phyloP scores from a whole-genome alignment of 2,888 invertebrate species.

The Trichogramma evanescens region DNA sequence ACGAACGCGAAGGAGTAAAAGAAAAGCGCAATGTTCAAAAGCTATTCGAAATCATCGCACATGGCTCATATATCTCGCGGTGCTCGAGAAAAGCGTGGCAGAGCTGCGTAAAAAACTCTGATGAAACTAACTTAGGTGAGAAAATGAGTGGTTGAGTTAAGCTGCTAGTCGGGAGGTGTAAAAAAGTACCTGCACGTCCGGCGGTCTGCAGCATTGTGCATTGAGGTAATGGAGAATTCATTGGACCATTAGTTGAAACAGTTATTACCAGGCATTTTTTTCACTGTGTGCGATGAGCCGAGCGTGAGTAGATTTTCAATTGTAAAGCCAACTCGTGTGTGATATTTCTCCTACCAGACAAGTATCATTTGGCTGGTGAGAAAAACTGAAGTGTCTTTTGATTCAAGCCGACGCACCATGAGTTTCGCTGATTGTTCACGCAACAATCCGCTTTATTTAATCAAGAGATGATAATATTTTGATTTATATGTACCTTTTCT shows the following conservation, averaged over 20 bases:
- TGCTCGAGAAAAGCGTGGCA: constrained; percentile 19
- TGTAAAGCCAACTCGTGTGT: constrained; percentile 17
- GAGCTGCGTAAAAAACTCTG: constrained; percentile 13
- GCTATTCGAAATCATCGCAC: constrained; percentile 14
- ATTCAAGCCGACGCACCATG: too few relatives aligned
- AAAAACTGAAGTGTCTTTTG: too few relatives aligned
- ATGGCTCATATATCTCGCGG: neutral
- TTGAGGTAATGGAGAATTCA: constrained; percentile 10
- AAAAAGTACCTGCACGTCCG: constrained; percentile 18
- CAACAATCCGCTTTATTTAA: too few relatives aligned
- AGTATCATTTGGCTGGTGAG: too few relatives aligned
- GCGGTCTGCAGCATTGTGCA: neutral
- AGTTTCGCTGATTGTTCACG: too few relatives aligned
- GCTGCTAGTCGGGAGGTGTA: constrained; percentile 14
- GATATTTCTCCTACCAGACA: neutral
- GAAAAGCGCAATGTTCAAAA: constrained; percentile 25
- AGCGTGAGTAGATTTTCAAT: constrained; percentile 15
- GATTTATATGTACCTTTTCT: too few relatives aligned
- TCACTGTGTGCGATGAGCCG: neutral
- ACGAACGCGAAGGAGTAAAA: constrained; percentile 14
- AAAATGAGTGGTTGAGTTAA: constrained; percentile 14
- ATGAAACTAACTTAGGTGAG: constrained; percentile 4
- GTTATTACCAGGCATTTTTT: constrained; percentile 2
- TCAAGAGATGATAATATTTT: too few relatives aligned
- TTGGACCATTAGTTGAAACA: constrained; percentile 2